These are phyloP conservation scores for Drosophila merina DNA, from an alignment of 2,888 invertebrate species.

Conservation along the genomic window DNA sequence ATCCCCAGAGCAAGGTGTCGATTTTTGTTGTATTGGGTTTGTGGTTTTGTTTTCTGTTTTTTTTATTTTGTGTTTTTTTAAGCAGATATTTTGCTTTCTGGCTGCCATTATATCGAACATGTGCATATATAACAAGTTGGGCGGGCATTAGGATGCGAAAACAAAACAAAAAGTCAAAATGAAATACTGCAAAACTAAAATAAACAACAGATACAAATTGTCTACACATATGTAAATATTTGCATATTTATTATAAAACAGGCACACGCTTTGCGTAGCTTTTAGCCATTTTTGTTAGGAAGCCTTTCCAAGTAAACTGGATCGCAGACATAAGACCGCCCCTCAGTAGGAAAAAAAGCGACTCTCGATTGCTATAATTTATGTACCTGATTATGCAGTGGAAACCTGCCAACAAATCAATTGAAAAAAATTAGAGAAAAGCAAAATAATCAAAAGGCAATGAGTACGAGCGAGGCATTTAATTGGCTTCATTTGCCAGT, in stretches of 20 bases:
- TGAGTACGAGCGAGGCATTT: constrained; percentile 43
- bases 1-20: constrained; percentile 57
- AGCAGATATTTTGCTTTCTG: constrained; percentile 26
- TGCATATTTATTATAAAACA: background rate
- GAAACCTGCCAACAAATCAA: constrained; percentile 54
- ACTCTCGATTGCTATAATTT: constrained; percentile 58
- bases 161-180: background rate
- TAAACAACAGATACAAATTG: constrained; percentile 1
- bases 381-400: constrained; percentile 58
- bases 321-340: constrained; percentile 22
- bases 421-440: constrained; percentile 35
- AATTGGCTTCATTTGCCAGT: constrained; percentile 55
- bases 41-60: constrained; percentile 19
- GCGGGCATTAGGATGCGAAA: constrained; percentile 31
- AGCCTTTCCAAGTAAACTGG: constrained; percentile 18
- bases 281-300: background rate
- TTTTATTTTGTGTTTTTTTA: background rate
- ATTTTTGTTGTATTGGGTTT: constrained; percentile 22
- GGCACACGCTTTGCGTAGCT: background rate
- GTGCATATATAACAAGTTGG: constrained; percentile 51
- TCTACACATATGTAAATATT: background rate
- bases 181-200: too few relatives aligned
- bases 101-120: constrained; percentile 49
- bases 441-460: constrained; percentile 51
- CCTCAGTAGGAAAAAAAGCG: constrained; percentile 28